A percentile compares a stretch with the other conserved stretches of the same genome.
These are phyloP conservation scores for Stomatorhinus walkeri DNA, from an alignment of 2,797 vertebrate species.

Conservation along the genomic window DNA sequence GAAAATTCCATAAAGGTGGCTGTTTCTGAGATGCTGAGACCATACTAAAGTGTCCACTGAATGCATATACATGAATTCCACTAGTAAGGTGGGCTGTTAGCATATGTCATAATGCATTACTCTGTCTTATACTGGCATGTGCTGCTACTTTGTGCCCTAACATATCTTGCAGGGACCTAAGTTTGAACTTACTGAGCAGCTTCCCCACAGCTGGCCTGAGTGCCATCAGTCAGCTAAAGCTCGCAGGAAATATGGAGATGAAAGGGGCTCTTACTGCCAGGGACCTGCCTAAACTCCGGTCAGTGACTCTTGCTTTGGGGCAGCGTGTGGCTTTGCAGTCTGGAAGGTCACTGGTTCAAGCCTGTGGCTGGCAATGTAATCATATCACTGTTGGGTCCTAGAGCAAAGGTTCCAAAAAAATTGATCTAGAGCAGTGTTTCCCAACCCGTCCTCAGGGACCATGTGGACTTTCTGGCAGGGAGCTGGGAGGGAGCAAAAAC, in stretches of 20 bases:
- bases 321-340: neutral
- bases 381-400: neutral
- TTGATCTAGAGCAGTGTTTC: neutral
- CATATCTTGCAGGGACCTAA: conserved; percentile 73
- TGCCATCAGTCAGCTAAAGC: conserved; percentile 82
- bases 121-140: neutral
- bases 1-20: neutral
- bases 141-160: neutral
- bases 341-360: neutral
- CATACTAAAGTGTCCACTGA: neutral
- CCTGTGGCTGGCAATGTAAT: neutral
- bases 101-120: neutral
- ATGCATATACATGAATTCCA: neutral
- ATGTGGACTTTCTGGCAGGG: neutral
- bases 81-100: neutral
- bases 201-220: conserved; percentile 75
- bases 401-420: neutral
- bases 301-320: conserved; percentile 22
- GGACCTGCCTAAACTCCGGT: conserved; percentile 87
- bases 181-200: conserved; percentile 76
- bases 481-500: neutral
- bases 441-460: neutral
- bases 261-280: conserved; percentile 75
- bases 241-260: conserved; percentile 80
- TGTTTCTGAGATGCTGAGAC: neutral